Base-by-base conservation (phyloP, 2,797 vertebrate genomes). In the Salarias fasciatus region DNA sequence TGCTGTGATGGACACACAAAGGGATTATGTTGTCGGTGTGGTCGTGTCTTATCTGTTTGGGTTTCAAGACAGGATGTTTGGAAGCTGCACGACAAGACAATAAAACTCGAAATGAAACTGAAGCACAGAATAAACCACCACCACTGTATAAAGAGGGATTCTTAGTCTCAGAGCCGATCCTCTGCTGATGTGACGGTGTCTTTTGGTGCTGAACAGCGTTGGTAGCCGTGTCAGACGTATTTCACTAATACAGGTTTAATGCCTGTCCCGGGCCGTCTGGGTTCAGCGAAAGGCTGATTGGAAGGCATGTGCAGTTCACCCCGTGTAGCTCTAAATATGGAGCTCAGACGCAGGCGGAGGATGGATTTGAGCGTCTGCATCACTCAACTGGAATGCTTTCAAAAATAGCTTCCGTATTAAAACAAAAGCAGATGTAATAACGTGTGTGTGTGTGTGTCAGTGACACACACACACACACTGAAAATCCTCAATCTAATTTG, bases 371-470 rank as follows among this genome's bases (percentile, higher is more conserved):
- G 82, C 69, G 44, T 77, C 80, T 82, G 85, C 91, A 91, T 94
- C 92, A 94, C 83, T 85, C 77, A 70, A 75, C 80, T 90, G 91
- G 92, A 93, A 93, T 93, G 93, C 87, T 91, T 86, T 92, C 92
- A 89, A 85, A 93, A 93, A 94, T 94, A 93, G 92, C 90, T 90
- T 91, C 90, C 54, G 54, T 87, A 89, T 90, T 92, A 86, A 92
- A 93, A 90, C 87, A 88, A 89, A 89, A 88, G 87, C 82, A 86
- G 80, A 87, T 89, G 83, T 84, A 88, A 79, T 79, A 77, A 75
- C 43, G 33, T 66, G 69, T 63, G 72, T 70, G 30, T 12, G 43
- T 70, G 54, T 15, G 48, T n/a, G n/a, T n/a, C n/a, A n/a, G n/a
- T n/a, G n/a, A n/a, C n/a, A n/a, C n/a, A n/a, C n/a, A n/a, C n/a